Evolutionary conservation across 2,888 invertebrate species (phyloP).

Genomic region (Cylindroiulus punctatus): DNA sequence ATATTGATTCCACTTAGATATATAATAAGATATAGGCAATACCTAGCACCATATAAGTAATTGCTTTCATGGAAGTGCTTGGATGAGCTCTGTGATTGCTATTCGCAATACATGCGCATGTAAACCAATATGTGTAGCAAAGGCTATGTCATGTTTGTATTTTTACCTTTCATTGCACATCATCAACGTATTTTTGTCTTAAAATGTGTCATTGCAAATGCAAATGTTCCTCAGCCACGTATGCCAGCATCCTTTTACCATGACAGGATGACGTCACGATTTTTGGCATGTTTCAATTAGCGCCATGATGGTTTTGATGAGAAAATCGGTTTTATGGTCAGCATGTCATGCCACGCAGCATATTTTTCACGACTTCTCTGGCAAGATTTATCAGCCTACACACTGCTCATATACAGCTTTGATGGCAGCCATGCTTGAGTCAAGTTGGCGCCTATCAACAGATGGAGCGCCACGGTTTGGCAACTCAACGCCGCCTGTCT

Average conservation of each 20-base stretch:
- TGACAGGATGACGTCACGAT: neutral
- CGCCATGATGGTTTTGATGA: neutral
- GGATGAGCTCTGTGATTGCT: constrained; percentile 17
- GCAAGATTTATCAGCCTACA: constrained; percentile 19
- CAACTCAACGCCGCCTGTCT: constrained; percentile 44
- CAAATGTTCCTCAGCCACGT: too few relatives aligned
- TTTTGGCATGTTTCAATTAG: constrained; percentile 32
- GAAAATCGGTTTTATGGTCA: constrained; percentile 39
- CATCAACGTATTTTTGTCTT: too few relatives aligned
- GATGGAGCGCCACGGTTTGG: constrained; percentile 48
- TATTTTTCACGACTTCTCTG: constrained; percentile 10
- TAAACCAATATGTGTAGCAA: too few relatives aligned
- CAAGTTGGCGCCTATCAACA: constrained; percentile 49
- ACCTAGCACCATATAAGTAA: constrained; percentile 26
- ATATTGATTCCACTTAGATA: constrained; percentile 47
- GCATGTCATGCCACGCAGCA: constrained; percentile 4
- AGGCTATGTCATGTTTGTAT: too few relatives aligned
- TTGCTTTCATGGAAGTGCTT: constrained; percentile 23
- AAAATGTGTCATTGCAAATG: too few relatives aligned
- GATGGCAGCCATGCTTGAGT: constrained; percentile 19
- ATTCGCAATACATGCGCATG: neutral
- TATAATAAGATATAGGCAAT: constrained; percentile 45
- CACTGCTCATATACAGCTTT: neutral
- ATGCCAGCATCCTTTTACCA: neutral
- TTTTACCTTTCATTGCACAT: too few relatives aligned